A percentile compares a stretch with the other conserved stretches of the same genome.
phyloP scores from a whole-genome alignment of 2,797 vertebrate genomes.

The Urosaurus nigricauda region DNA sequence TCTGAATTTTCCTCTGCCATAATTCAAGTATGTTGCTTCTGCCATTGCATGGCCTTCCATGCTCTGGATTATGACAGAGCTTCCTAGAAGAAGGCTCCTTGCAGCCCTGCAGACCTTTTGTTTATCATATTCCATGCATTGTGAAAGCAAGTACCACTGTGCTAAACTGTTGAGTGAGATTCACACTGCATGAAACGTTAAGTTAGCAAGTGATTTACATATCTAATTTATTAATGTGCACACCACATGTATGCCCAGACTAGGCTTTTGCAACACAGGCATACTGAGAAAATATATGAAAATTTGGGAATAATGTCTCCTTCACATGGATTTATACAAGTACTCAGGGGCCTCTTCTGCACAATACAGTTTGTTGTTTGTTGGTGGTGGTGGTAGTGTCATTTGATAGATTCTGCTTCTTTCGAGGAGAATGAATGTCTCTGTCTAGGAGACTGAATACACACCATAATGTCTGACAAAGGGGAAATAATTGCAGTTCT shows the following conservation, averaged over 20 bases:
- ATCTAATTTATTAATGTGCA: slow-evolving; percentile 39
- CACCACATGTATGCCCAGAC: slow-evolving; percentile 32
- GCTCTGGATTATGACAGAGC: not conserved
- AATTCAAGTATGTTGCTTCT: not conserved
- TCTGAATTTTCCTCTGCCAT: not conserved
- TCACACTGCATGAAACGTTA: slow-evolving; percentile 14
- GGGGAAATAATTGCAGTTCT: not conserved
- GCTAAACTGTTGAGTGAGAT: slow-evolving; percentile 7
- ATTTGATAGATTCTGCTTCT: slow-evolving; percentile 3
- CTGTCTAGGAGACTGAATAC: not conserved
- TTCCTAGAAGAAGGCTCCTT: not conserved
- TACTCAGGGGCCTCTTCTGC: not conserved
- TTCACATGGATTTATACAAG: slow-evolving; percentile 21
- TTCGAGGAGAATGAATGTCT: not conserved
- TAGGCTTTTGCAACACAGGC: slow-evolving; percentile 20
- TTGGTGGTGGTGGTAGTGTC: too few species aligned
- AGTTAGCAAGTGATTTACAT: not conserved
- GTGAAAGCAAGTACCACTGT: slow-evolving; percentile 12
- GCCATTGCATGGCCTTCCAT: not conserved
- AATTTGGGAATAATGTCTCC: slow-evolving; percentile 29
- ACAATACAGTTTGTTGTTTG: not conserved
- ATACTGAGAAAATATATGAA: slow-evolving; percentile 22
- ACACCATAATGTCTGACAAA: slow-evolving; percentile 1
- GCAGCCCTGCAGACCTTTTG: not conserved
- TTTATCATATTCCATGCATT: not conserved